A percentile compares a stretch with the other conserved stretches of the same genome.
Conservation (phyloP, 2,113 vertebrate species). For the Proterorhinus semilunaris region DNA sequence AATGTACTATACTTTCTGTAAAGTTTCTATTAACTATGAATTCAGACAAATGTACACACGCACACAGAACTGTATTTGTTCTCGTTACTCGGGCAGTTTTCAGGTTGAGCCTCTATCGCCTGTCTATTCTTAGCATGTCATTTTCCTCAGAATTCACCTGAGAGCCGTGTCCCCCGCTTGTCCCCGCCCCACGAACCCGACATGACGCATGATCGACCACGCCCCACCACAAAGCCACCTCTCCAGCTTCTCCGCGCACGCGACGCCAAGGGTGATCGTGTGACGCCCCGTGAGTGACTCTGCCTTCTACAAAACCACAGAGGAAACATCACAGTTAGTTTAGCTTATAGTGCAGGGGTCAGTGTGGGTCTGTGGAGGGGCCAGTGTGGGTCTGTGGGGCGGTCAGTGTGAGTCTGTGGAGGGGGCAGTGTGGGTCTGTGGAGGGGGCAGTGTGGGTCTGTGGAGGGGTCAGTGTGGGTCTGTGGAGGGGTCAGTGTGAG, state of each 20-base stretch:
- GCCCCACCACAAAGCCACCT: conserved; percentile 21
- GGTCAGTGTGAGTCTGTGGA: no score
- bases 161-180: neutral
- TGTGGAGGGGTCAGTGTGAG: no score
- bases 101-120: conserved; percentile 13
- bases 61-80: conserved; percentile 24
- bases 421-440: no score
- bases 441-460: no score
- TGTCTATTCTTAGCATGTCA: conserved; percentile 20
- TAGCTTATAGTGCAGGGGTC: neutral
- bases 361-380: no score
- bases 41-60: no score
- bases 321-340: conserved; percentile 3
- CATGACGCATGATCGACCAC: neutral
- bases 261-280: neutral
- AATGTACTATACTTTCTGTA: no score
- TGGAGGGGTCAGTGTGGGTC: no score
- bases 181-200: neutral
- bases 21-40: no score
- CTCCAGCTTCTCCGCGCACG: neutral
- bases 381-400: no score
- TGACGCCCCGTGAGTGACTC: neutral
- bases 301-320: neutral
- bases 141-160: neutral
- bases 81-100: conserved; percentile 28